These are phyloP conservation scores for Spermophilus dauricus DNA, from an alignment of 2,113 vertebrate species.

Conservation along the genomic window DNA sequence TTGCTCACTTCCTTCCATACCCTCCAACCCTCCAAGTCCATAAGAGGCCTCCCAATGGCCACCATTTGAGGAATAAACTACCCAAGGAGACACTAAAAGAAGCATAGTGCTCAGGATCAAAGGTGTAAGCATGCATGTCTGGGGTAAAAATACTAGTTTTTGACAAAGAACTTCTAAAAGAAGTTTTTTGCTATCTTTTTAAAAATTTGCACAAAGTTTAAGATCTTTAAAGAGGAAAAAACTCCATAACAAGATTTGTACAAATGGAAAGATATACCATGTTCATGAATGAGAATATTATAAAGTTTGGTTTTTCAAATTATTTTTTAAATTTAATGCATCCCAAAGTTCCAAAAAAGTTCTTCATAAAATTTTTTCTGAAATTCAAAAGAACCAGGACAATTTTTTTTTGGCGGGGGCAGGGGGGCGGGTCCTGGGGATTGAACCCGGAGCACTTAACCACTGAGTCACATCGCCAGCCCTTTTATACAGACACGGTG, in stretches of 20 bases:
- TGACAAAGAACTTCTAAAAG: background rate
- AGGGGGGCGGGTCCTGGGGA: too few relatives aligned
- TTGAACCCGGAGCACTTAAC: too few relatives aligned
- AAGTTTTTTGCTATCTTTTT: too few relatives aligned
- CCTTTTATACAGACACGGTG: too few relatives aligned
- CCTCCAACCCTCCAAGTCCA: too few relatives aligned
- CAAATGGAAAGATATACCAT: background rate
- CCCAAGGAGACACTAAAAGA: too few relatives aligned
- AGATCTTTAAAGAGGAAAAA: background rate
- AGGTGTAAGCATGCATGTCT: fast-evolving
- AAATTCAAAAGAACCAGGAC: background rate
- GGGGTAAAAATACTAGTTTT: background rate
- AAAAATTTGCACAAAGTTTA: background rate
- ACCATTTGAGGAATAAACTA: fast-evolving
- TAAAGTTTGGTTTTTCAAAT: background rate
- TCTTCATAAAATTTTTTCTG: background rate
- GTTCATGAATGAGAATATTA: background rate
- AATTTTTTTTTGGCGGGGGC: too few relatives aligned
- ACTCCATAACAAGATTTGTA: background rate
- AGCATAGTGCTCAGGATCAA: fast-evolving
- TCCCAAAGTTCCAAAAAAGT: background rate
- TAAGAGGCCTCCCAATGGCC: fast-evolving
- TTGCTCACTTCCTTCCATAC: background rate
- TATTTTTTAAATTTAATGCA: background rate
- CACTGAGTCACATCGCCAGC: too few relatives aligned